Conservation (phyloP, 1,140 invertebrate species). For the Thalassaphorura encarpata region DNA sequence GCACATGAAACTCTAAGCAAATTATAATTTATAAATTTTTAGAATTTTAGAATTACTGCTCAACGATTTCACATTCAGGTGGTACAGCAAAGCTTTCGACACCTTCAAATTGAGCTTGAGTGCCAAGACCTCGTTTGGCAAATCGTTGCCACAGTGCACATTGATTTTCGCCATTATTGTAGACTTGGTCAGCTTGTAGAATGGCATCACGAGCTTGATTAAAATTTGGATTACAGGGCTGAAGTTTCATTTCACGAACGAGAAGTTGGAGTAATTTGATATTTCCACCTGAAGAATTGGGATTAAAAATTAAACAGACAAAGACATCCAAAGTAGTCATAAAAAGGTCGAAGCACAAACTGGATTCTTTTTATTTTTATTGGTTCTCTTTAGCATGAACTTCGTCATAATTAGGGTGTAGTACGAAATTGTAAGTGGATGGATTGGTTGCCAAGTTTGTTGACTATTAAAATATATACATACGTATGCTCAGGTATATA, state of each 20-base stretch:
- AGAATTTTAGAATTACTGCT: too few species aligned
- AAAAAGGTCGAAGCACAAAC: too few species aligned
- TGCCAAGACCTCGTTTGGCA: slow-evolving; percentile 3
- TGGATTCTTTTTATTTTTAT: neutral
- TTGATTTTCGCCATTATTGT: neutral
- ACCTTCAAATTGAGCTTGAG: neutral
- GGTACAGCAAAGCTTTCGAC: too few species aligned
- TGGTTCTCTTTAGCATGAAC: neutral
- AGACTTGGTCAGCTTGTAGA: neutral
- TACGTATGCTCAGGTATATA: neutral
- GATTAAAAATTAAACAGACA: too few species aligned
- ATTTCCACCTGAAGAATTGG: too few species aligned
- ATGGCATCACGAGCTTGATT: neutral
- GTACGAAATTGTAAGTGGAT: neutral
- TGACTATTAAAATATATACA: neutral
- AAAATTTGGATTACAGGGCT: neutral
- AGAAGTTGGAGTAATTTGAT: neutral
- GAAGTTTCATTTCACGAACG: slow-evolving; percentile 1
- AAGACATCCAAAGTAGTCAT: too few species aligned
- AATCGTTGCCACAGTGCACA: slow-evolving; percentile 1
- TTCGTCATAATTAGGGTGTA: neutral
- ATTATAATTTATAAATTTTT: too few species aligned
- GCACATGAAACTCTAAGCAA: too few species aligned
- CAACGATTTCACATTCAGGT: too few species aligned
- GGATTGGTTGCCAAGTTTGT: neutral